These are phyloP conservation scores for Spodoptera exigua DNA, from an alignment of 2,888 invertebrate genomes.

Conservation along the genomic window DNA sequence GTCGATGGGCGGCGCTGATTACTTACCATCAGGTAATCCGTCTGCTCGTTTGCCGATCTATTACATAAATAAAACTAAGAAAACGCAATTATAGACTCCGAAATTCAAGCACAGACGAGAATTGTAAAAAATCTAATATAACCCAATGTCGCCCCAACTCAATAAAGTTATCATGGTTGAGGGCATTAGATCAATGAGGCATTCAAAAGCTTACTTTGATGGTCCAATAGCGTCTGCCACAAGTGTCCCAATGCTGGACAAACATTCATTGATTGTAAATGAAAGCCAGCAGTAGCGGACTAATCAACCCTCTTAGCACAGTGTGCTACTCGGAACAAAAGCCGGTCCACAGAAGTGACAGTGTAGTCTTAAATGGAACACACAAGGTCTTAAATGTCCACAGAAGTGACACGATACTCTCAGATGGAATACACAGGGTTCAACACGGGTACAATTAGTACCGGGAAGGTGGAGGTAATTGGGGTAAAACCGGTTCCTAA, in stretches of 20 bases:
- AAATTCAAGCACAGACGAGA: no score
- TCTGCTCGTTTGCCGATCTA: no score
- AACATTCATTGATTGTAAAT: slow-evolving; percentile 33
- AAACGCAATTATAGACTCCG: no score
- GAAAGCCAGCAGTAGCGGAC: slow-evolving; percentile 48
- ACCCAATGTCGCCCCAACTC: no score
- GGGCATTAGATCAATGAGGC: no score
- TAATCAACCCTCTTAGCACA: slow-evolving; percentile 40
- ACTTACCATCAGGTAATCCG: no score
- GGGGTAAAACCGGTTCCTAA: slow-evolving; percentile 74
- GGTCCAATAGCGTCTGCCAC: slow-evolving; percentile 4
- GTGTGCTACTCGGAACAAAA: slow-evolving; percentile 19
- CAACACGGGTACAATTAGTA: slow-evolving; percentile 71
- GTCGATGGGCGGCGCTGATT: no score
- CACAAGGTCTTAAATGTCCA: slow-evolving; percentile 39
- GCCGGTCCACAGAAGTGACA: slow-evolving; percentile 30
- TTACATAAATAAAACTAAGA: no score
- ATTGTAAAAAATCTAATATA: no score
- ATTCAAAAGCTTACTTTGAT: slow-evolving; percentile 6
- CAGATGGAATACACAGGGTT: slow-evolving; percentile 43
- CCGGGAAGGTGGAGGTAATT: slow-evolving; percentile 72
- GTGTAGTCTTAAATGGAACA: slow-evolving; percentile 42
- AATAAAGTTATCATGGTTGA: no score
- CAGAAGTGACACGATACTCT: slow-evolving; percentile 32
- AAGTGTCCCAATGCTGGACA: slow-evolving; percentile 36